phyloP scores from a whole-genome alignment of 2,888 invertebrate genomes.

The Bedellia somnulentella region DNA sequence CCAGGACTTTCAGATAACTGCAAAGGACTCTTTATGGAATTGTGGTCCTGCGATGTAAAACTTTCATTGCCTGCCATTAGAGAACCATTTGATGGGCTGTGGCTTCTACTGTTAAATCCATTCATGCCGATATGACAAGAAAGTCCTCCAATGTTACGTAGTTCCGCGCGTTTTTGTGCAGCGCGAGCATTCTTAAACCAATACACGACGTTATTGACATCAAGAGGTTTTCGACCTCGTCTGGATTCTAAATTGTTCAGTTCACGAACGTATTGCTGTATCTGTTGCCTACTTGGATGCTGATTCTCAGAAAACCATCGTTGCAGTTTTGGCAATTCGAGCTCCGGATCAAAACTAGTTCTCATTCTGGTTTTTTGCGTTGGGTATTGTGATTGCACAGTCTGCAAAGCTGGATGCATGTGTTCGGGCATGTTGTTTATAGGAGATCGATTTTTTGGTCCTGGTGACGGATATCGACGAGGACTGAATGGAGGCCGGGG shows the following conservation, averaged over 20 bases:
- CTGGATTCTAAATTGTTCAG: constrained; percentile 91
- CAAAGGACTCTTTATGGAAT: constrained; percentile 65
- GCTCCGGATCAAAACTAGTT: constrained; percentile 95
- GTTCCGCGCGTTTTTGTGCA: constrained; percentile 89
- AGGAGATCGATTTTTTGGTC: constrained; percentile 53
- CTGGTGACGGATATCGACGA: constrained; percentile 49
- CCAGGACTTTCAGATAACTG: constrained; percentile 58
- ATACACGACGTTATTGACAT: constrained; percentile 94
- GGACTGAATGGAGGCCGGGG: constrained; percentile 59
- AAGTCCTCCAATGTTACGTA: constrained; percentile 64
- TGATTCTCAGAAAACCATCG: constrained; percentile 97
- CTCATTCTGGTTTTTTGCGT: constrained; percentile 93
- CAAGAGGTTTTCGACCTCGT: constrained; percentile 88
- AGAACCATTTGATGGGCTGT: constrained; percentile 66
- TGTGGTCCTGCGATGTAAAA: constrained; percentile 60
- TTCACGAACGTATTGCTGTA: constrained; percentile 93
- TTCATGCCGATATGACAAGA: constrained; percentile 64
- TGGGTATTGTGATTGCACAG: constrained; percentile 74
- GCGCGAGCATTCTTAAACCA: constrained; percentile 98
- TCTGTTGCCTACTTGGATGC: constrained; percentile 95
- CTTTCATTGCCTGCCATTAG: constrained; percentile 64
- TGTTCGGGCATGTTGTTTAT: constrained; percentile 51
- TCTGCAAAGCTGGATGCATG: constrained; percentile 75
- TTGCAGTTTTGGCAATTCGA: constrained; percentile 94
- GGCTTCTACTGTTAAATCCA: constrained; percentile 66